Conservation (phyloP, 2,113 vertebrate species). For the Camelus bactrianus region DNA sequence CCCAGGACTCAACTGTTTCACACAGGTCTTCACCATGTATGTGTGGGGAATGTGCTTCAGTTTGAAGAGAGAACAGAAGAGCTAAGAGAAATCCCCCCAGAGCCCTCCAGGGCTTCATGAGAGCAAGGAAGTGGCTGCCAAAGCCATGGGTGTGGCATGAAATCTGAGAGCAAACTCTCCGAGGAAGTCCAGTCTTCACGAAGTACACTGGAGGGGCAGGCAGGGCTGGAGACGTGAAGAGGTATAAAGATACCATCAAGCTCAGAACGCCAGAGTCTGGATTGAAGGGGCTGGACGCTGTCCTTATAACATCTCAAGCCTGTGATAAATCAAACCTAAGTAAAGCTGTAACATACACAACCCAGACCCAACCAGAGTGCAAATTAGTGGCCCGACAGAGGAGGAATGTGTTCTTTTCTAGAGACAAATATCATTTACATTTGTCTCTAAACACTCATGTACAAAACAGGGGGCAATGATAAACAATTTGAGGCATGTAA, state of each 20-base stretch:
- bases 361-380: neutral
- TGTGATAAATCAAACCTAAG: neutral
- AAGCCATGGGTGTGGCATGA: neutral
- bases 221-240: neutral
- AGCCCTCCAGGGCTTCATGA: neutral
- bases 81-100: neutral
- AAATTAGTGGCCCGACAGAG: neutral
- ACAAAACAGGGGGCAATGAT: neutral
- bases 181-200: neutral
- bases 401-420: neutral
- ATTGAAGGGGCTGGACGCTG: neutral
- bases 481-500: neutral
- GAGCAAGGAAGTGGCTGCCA: neutral
- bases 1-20: neutral
- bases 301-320: neutral
- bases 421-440: neutral
- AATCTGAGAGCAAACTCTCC: neutral
- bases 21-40: neutral
- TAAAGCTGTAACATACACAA: neutral
- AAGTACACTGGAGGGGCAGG: neutral
- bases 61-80: neutral
- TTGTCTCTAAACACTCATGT: neutral
- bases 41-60: neutral
- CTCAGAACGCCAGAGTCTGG: neutral
- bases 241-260: neutral